Conservation (phyloP, 2,797 vertebrate species). For the Sibirionetta formosa region DNA sequence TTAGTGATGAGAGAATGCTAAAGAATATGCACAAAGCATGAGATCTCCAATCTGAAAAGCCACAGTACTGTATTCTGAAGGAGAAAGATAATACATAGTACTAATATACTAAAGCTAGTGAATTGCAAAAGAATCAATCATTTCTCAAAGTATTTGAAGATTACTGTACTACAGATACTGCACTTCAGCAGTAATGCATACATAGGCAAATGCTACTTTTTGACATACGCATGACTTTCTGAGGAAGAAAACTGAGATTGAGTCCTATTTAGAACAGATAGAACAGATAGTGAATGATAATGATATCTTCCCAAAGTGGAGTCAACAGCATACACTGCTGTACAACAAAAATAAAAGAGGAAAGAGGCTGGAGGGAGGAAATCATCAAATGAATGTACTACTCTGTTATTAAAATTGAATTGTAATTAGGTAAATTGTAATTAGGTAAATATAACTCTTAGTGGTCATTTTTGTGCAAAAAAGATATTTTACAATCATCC, state of each 20-base stretch:
- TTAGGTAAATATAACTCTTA: neutral
- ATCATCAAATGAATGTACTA: neutral
- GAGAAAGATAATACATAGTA: neutral
- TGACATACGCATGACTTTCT: neutral
- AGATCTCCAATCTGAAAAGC: neutral
- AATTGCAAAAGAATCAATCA: neutral
- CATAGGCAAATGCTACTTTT: neutral
- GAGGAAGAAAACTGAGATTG: neutral
- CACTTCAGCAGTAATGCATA: neutral
- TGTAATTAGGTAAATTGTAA: neutral
- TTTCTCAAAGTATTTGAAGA: neutral
- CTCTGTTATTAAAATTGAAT: neutral
- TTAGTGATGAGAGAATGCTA: neutral
- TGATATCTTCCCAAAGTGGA: rapidly evolving
- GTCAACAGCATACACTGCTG: neutral
- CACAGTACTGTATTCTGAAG: neutral
- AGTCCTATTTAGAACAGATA: neutral
- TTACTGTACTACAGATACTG: neutral
- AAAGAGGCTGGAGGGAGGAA: neutral
- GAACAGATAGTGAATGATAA: neutral
- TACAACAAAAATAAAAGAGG: neutral
- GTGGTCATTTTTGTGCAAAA: neutral
- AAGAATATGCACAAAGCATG: neutral
- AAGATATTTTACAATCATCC: neutral
- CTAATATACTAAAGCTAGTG: neutral